phyloP scores from a whole-genome alignment of 2,888 invertebrate species.

The Troides aeacus region DNA sequence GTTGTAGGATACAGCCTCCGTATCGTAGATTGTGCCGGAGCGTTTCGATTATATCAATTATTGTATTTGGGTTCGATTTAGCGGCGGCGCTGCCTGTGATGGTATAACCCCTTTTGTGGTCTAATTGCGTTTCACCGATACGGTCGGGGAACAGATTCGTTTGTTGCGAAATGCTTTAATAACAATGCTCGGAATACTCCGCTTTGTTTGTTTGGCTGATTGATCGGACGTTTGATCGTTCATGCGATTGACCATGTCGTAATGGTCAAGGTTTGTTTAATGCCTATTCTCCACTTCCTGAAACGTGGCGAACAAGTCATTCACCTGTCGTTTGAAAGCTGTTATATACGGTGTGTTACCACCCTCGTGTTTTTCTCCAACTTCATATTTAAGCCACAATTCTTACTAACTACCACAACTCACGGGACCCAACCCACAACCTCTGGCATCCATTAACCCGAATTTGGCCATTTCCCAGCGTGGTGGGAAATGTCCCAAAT shows the following conservation, averaged over 20 bases:
- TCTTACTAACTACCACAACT: no score
- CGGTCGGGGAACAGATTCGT: conserved; percentile 7
- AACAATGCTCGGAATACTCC: conserved; percentile 16
- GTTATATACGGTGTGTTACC: no score
- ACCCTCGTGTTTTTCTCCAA: no score
- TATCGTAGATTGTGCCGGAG: conserved; percentile 41
- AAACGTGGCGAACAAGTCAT: no score
- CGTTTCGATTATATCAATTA: conserved; percentile 59
- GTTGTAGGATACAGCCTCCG: not conserved
- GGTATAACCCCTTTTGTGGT: conserved; percentile 19
- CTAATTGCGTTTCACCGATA: conserved; percentile 28
- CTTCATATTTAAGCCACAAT: no score
- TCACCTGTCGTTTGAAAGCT: no score
- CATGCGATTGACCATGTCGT: not conserved
- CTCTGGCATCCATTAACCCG: no score
- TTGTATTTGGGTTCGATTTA: conserved; percentile 48
- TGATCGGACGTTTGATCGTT: not conserved
- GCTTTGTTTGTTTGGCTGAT: conserved; percentile 12
- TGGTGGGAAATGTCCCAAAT: no score
- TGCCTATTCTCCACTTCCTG: no score
- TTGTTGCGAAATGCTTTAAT: conserved; percentile 11
- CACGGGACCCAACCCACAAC: no score
- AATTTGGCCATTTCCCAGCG: no score
- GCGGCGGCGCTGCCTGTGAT: conserved; percentile 34
- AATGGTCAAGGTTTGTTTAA: not conserved